Percentiles rank a stretch among this genome's conserved stretches.
phyloP scores from a whole-genome alignment of 1,140 invertebrate genomes.

The Diachasma alloeum region DNA sequence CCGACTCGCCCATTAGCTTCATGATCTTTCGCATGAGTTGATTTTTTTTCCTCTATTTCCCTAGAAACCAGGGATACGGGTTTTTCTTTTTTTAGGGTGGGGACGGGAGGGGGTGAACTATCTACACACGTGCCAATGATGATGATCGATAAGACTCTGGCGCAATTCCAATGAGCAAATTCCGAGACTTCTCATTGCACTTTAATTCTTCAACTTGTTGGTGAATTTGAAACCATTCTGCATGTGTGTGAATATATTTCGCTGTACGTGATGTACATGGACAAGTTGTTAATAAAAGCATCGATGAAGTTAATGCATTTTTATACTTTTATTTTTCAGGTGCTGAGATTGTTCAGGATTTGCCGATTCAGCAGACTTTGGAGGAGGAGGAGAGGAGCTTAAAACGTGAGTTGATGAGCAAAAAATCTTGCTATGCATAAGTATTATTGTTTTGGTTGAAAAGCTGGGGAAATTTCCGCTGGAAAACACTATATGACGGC shows the following conservation, averaged over 20 bases:
- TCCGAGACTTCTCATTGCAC: constrained; percentile 9
- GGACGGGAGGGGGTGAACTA: neutral
- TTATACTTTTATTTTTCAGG: constrained; percentile 65
- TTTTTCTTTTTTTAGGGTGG: neutral
- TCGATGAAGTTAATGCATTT: neutral
- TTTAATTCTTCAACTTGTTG: neutral
- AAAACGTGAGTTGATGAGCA: constrained; percentile 73
- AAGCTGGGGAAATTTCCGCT: neutral
- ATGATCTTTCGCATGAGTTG: neutral
- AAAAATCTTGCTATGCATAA: neutral
- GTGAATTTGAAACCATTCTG: neutral
- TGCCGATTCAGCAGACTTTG: constrained; percentile 66
- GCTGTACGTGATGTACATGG: constrained; percentile 6
- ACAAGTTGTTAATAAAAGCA: neutral
- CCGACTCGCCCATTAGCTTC: neutral
- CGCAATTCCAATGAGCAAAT: constrained; percentile 24
- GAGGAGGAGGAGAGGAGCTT: constrained; percentile 80
- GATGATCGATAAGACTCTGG: constrained; percentile 30
- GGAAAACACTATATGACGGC: neutral
- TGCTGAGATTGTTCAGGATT: constrained; percentile 75
- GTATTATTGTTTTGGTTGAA: neutral
- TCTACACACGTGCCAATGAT: neutral
- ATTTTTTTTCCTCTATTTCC: neutral
- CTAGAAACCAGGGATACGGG: neutral
- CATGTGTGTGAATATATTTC: neutral